Evolutionary conservation across 2,888 invertebrate genomes (phyloP), one percentile per base, ranked within the genome.

Genomic region (Bursaphelenchus okinawaensis): DNA sequence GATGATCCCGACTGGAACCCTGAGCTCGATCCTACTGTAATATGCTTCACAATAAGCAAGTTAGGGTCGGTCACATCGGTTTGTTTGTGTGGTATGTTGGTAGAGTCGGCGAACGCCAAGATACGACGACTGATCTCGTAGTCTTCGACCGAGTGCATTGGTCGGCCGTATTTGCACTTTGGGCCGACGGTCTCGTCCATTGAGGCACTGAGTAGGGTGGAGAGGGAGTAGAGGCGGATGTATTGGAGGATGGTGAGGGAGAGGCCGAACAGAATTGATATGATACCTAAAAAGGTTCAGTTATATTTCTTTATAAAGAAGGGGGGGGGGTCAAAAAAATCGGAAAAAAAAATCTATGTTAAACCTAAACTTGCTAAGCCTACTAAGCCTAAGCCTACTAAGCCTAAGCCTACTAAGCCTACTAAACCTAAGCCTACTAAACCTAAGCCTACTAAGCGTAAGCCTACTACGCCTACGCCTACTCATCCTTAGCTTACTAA

Each of bases 151-250:
- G 28, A 20, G 16, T 20, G 23, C 9, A 31, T 27, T 19, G 16
- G 19, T 26, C 55, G 67, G 20, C 27, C 65, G 4, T 63, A 66
- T n/a, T 55, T 52, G 52, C 68, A 68, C 9, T 72, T 74, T 1
- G 75, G 75, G 8, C 76, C 75, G 4, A 80, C 75, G 29, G 71
- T 71, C 27, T 76, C 78, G 64, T 80, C 80, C 9, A 80, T 61
- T 55, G 59, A 60, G 6, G 78, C 73, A 57, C 76, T 76, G 31
- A 80, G 62, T 65, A 77, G 76, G 0, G 80, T 80, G 23, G 78
- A 76, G 31, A 80, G 67, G 3, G 72, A 73, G 68, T 80, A 80
- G 50, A 77, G 58, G 7, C 73, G 69, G 68, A 77, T 69, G 54
- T 74, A 73, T 62, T 80, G 78, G n/a, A 79, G 71, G 22, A 77